Conservation (phyloP, 2,888 invertebrate genomes). For the Apodemia mormo region DNA sequence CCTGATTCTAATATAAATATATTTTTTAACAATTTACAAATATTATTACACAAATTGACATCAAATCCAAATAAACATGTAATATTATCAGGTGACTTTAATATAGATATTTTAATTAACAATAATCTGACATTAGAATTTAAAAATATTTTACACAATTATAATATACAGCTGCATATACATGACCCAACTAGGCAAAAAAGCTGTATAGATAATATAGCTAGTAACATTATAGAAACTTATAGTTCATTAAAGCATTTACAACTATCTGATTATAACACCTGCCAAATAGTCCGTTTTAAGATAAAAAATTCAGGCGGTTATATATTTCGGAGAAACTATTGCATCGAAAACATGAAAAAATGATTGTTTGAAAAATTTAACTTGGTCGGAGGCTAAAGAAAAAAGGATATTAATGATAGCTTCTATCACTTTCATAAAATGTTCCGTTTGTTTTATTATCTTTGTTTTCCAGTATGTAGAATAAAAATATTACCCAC, state of each 20-base stretch:
- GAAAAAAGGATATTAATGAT: too few relatives aligned
- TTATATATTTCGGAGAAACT: not conserved
- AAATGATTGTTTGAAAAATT: too few relatives aligned
- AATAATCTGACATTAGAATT: too few relatives aligned
- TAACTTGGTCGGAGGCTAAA: not conserved
- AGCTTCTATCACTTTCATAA: too few relatives aligned
- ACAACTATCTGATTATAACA: not conserved
- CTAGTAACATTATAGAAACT: not conserved
- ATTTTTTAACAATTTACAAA: not conserved
- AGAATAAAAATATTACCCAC: too few relatives aligned
- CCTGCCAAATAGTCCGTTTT: not conserved
- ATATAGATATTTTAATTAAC: not conserved
- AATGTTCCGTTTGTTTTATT: too few relatives aligned
- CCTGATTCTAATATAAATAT: not conserved
- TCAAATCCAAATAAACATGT: not conserved
- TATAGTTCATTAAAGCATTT: not conserved
- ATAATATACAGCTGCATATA: not conserved
- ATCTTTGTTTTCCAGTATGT: too few relatives aligned
- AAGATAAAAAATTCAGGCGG: not conserved
- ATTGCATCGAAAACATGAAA: not conserved
- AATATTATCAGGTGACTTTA: not conserved
- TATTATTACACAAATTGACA: conserved; percentile 6
- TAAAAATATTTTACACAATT: too few relatives aligned
- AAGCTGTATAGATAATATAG: not conserved
- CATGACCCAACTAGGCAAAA: not conserved